Evolutionary conservation across 2,888 invertebrate species (phyloP).

Genomic region (Ashinkailepas kermadecensis): DNA sequence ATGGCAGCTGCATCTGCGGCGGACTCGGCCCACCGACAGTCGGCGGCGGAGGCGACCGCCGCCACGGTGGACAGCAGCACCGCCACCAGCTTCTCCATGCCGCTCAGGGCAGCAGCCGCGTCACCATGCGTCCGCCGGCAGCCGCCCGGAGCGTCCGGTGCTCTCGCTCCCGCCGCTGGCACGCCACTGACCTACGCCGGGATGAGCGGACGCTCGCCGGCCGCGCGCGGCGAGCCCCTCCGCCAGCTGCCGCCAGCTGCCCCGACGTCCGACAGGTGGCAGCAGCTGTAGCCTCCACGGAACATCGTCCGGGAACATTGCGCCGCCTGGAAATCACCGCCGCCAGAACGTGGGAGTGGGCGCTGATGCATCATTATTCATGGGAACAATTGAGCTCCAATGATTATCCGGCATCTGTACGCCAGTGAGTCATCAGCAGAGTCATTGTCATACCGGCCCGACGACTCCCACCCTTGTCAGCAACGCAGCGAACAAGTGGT

Average conservation of each 20-base stretch:
- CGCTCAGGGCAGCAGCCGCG: neutral
- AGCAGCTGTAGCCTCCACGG: no score
- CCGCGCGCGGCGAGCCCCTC: neutral
- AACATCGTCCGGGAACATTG: no score
- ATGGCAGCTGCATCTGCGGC: neutral
- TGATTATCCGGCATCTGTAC: no score
- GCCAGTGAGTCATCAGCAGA: no score
- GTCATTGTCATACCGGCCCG: no score
- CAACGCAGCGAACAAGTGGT: no score
- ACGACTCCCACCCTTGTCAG: no score
- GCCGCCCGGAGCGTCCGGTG: neutral
- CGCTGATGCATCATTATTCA: no score
- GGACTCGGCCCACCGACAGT: neutral
- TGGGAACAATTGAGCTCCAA: no score
- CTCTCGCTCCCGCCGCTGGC: neutral
- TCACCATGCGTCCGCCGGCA: neutral
- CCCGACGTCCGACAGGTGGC: neutral
- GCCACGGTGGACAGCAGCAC: no score
- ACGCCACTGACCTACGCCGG: neutral
- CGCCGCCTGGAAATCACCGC: no score
- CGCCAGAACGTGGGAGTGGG: no score
- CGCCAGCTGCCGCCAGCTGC: neutral
- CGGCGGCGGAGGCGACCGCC: neutral
- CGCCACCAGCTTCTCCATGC: neutral
- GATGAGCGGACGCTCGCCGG: neutral